Conservation (phyloP, 2,113 vertebrate species). For the Hiodon tergisus region DNA sequence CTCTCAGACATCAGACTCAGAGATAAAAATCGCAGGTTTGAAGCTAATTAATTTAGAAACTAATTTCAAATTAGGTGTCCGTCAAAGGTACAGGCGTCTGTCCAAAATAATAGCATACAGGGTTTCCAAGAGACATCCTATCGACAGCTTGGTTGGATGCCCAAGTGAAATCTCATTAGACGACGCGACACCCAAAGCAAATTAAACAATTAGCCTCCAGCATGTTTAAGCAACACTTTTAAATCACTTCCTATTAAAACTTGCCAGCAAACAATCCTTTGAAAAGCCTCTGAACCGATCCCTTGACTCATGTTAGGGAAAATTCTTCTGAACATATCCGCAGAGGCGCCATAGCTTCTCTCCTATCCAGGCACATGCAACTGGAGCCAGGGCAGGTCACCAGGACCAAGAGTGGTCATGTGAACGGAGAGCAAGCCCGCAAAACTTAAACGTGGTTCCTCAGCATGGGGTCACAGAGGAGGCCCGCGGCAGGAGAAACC, state of each 20-base stretch:
- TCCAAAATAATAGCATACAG: not conserved
- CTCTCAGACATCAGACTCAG: no score
- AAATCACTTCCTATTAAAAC: constrained; percentile 1
- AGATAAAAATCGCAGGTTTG: no score
- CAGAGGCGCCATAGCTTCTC: no score
- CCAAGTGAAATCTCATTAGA: not conserved
- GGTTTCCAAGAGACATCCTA: not conserved
- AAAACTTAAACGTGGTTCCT: not conserved
- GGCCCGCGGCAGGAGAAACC: not conserved
- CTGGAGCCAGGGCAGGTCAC: no score
- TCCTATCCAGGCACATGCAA: no score
- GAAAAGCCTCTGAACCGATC: not conserved
- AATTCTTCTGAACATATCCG: not conserved
- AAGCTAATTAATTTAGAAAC: no score
- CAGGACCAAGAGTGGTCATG: not conserved
- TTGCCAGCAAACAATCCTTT: constrained; percentile 2
- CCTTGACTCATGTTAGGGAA: no score
- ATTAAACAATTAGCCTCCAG: constrained; percentile 5
- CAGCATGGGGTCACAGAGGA: not conserved
- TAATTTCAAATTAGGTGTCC: no score
- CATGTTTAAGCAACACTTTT: not conserved
- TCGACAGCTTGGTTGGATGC: not conserved
- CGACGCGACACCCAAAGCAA: constrained; percentile 4
- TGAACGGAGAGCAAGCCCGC: not conserved
- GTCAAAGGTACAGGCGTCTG: not conserved